phyloP scores from a whole-genome alignment of 2,888 invertebrate species.

The Pheosia tremula region DNA sequence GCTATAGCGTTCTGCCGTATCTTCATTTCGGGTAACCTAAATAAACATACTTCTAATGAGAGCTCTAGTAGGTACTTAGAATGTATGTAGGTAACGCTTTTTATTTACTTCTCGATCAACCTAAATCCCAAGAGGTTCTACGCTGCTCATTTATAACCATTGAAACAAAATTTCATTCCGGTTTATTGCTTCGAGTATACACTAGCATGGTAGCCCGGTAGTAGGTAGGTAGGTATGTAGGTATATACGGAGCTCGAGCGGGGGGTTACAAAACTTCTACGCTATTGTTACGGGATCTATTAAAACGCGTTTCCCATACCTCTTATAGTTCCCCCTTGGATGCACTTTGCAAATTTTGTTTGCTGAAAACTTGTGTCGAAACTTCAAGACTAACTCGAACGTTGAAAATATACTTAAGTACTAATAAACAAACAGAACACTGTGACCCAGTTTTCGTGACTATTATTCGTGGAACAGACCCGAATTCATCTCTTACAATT shows the following conservation, averaged over 20 bases:
- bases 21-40: slow-evolving; percentile 29
- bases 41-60: slow-evolving; percentile 27
- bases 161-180: too few species aligned
- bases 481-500: slow-evolving; percentile 19
- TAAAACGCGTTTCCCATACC: slow-evolving; percentile 48
- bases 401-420: slow-evolving; percentile 25
- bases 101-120: slow-evolving; percentile 5
- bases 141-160: neutral
- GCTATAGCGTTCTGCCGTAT: slow-evolving; percentile 16
- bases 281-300: slow-evolving; percentile 65
- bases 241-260: slow-evolving; percentile 25
- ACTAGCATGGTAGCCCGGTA: too few species aligned
- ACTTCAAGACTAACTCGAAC: slow-evolving; percentile 38
- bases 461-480: neutral
- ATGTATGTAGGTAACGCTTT: slow-evolving; percentile 8
- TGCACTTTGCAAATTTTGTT: slow-evolving; percentile 65
- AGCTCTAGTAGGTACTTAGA: neutral
- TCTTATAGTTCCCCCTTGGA: slow-evolving; percentile 48
- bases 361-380: slow-evolving; percentile 49
- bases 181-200: too few species aligned
- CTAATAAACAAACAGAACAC: neutral
- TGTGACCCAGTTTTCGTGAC: slow-evolving; percentile 4
- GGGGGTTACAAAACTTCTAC: slow-evolving; percentile 55
- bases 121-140: neutral
- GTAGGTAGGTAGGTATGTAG: too few species aligned